phyloP scores from a whole-genome alignment of 53 echinoderm and acorn worm species.

The Echinometra lucunter region DNA sequence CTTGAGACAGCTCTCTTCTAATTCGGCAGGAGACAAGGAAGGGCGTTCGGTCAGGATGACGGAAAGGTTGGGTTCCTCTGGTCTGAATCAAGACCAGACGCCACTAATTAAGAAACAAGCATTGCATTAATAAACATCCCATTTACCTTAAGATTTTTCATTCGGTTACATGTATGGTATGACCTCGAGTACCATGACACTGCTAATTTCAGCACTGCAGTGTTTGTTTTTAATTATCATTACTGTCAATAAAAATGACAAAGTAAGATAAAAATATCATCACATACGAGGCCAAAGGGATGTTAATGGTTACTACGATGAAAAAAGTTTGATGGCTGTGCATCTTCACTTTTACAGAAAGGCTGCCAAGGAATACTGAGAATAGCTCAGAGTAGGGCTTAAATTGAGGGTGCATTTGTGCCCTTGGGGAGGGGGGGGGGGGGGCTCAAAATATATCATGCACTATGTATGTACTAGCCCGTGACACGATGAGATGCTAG shows the following conservation, averaged over 20 bases:
- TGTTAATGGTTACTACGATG: not conserved
- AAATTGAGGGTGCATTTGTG: no score
- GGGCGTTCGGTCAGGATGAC: constrained; percentile 26
- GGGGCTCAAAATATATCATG: no score
- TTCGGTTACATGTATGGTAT: not conserved
- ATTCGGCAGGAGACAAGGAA: constrained; percentile 42
- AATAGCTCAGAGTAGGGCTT: no score
- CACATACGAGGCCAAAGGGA: not conserved
- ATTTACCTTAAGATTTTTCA: not conserved
- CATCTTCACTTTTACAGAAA: not conserved
- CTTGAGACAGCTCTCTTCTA: not conserved
- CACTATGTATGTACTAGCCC: no score
- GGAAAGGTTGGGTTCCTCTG: not conserved
- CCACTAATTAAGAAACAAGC: constrained; percentile 16
- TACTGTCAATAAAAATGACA: not conserved
- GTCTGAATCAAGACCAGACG: constrained; percentile 42
- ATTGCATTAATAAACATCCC: not conserved
- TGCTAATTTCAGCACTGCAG: not conserved
- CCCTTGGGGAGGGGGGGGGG: no score
- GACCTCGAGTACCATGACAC: constrained; percentile 21
- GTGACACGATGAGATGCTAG: no score
- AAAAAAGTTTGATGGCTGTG: not conserved
- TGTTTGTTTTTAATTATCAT: not conserved
- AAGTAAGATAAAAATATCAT: not conserved
- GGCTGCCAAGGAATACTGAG: not conserved